These are phyloP conservation scores for Chamaea fasciata DNA, from an alignment of 2,113 vertebrate species.

Conservation along the genomic window DNA sequence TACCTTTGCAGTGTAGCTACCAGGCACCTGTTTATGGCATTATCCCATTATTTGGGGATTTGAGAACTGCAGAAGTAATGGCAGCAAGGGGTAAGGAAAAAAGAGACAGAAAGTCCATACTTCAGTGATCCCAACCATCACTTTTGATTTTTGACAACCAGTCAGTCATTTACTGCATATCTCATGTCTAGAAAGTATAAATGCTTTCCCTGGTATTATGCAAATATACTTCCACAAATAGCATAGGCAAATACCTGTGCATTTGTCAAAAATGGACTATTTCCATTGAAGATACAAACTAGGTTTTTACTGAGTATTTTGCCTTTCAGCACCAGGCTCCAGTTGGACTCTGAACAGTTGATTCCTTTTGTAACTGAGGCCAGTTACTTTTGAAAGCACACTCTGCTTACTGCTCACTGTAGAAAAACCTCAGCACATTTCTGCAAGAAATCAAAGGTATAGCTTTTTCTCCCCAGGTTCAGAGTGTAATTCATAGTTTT, in stretches of 20 bases:
- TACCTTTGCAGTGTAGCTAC: neutral
- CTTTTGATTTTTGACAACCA: neutral
- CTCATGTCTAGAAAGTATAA: neutral
- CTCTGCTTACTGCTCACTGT: neutral
- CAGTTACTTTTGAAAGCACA: neutral
- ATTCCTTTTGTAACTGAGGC: neutral
- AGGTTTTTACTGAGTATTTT: neutral
- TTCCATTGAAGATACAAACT: neutral
- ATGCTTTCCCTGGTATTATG: neutral
- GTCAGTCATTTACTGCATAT: neutral
- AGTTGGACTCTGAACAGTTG: neutral
- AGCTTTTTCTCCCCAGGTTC: neutral
- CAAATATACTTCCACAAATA: neutral
- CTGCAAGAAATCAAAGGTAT: neutral
- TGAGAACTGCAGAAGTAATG: neutral
- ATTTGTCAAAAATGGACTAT: neutral
- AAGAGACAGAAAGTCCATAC: neutral
- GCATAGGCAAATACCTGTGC: neutral
- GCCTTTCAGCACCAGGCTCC: neutral
- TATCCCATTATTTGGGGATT: neutral
- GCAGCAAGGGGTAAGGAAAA: neutral
- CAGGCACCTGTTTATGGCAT: neutral
- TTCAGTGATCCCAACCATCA: neutral
- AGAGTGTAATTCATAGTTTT: neutral
- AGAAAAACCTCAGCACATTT: neutral